Evolutionary conservation across 2,113 vertebrate genomes (phyloP).

Genomic region (Athene cunicularia): DNA sequence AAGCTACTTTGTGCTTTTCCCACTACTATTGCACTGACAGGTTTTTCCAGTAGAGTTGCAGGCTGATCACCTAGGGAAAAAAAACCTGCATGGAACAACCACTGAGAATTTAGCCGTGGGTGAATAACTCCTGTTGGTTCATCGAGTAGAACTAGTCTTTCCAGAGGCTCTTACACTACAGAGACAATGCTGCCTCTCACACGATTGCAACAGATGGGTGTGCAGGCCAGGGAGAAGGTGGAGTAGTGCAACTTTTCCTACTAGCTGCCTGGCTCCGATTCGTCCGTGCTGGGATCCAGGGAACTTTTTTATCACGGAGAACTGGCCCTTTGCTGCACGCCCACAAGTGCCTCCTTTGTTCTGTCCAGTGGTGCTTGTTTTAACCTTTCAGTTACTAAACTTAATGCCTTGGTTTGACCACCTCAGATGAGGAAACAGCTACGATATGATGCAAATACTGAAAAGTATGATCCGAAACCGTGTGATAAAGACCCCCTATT

Average conservation of each 20-base stretch:
- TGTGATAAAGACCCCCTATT: not conserved
- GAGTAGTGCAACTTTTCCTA: not conserved
- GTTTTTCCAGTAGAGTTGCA: conserved; percentile 29
- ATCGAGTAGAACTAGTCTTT: conserved; percentile 50
- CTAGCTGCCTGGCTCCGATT: not conserved
- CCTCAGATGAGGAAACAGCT: not conserved
- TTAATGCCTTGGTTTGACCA: not conserved
- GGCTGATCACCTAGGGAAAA: not conserved
- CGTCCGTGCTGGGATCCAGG: not conserved
- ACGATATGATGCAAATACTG: not conserved
- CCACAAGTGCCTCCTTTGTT: not conserved
- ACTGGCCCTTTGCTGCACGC: not conserved
- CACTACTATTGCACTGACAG: not conserved
- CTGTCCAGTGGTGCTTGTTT: not conserved
- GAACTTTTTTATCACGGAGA: not conserved
- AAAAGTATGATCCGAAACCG: not conserved
- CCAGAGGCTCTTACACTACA: conserved; percentile 4
- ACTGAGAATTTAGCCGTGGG: not conserved
- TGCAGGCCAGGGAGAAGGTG: not conserved
- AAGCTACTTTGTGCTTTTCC: not conserved
- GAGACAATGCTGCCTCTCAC: not conserved
- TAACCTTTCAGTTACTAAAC: not conserved
- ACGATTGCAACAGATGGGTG: conserved; percentile 36
- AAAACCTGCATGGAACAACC: not conserved
- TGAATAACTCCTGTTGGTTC: not conserved